Conservation (phyloP, 1,140 invertebrate species). For the Drusus annulatus region DNA sequence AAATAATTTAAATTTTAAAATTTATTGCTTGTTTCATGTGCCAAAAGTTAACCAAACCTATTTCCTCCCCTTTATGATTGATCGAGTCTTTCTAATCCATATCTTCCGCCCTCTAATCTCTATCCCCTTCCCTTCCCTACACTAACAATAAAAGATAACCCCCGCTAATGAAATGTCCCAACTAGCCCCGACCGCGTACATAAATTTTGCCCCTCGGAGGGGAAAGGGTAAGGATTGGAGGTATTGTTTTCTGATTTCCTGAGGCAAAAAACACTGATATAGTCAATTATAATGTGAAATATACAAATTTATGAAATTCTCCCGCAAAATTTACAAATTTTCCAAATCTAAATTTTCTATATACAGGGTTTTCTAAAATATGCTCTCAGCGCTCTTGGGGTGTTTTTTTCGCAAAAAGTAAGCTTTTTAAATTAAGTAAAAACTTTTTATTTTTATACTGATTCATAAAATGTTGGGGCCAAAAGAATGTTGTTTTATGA, state of each 20-base stretch:
- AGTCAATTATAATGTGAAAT: background rate
- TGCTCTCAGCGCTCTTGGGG: no score
- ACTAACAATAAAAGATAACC: constrained; percentile 40
- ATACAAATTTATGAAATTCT: background rate
- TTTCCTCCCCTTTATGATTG: constrained; percentile 25
- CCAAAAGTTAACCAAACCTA: background rate
- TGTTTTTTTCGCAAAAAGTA: no score
- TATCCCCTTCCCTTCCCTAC: background rate
- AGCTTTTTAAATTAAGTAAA: no score
- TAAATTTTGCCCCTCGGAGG: background rate
- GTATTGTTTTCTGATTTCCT: constrained; percentile 19
- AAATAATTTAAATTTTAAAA: no score
- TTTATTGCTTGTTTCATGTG: background rate
- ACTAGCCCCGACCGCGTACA: constrained; percentile 26
- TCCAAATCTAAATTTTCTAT: no score
- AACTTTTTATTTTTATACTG: no score
- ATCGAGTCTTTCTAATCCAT: constrained; percentile 40
- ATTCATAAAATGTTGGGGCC: no score
- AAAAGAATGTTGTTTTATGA: no score
- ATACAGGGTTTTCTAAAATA: no score
- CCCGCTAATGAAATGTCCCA: constrained; percentile 41
- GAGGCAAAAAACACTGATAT: no score
- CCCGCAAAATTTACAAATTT: no score
- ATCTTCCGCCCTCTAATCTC: constrained; percentile 37
- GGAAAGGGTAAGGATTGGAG: background rate